A percentile compares a stretch with the other conserved stretches of the same genome.
phyloP scores from a whole-genome alignment of 2,888 invertebrate species.

The Blastobasis adustella region DNA sequence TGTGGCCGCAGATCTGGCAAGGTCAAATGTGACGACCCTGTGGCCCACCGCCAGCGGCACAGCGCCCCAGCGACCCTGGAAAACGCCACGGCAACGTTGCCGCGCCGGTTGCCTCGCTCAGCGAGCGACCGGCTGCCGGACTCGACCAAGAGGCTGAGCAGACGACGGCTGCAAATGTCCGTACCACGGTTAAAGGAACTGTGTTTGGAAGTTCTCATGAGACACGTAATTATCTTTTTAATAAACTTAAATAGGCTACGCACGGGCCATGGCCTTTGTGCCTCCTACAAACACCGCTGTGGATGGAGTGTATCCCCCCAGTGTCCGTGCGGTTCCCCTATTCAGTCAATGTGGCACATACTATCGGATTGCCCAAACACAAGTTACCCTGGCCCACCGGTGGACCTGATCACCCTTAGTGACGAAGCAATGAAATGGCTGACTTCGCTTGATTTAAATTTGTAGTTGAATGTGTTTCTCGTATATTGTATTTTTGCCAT shows the following conservation, averaged over 20 bases:
- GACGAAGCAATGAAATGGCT: no score
- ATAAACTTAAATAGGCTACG: neutral
- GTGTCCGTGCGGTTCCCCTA: no score
- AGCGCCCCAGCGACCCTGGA: constrained; percentile 18
- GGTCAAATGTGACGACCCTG: neutral
- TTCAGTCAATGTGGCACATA: no score
- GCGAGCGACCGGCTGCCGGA: constrained; percentile 19
- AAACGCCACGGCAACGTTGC: neutral
- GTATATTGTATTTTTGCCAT: no score
- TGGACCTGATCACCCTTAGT: no score
- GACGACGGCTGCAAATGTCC: constrained; percentile 49
- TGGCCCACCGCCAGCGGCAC: constrained; percentile 25
- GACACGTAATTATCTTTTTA: constrained; percentile 57
- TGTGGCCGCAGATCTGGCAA: constrained; percentile 12
- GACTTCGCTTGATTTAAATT: no score
- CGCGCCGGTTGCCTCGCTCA: constrained; percentile 16
- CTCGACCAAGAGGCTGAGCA: constrained; percentile 23
- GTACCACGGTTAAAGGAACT: constrained; percentile 66
- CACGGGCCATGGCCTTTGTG: neutral
- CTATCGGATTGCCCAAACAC: no score
- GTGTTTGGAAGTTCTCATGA: constrained; percentile 72
- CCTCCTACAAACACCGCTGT: no score
- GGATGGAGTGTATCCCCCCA: no score
- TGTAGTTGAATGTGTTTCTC: no score
- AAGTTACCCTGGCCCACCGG: no score